These are phyloP conservation scores for Excalfactoria chinensis DNA, from an alignment of 2,113 vertebrate species.

Conservation along the genomic window DNA sequence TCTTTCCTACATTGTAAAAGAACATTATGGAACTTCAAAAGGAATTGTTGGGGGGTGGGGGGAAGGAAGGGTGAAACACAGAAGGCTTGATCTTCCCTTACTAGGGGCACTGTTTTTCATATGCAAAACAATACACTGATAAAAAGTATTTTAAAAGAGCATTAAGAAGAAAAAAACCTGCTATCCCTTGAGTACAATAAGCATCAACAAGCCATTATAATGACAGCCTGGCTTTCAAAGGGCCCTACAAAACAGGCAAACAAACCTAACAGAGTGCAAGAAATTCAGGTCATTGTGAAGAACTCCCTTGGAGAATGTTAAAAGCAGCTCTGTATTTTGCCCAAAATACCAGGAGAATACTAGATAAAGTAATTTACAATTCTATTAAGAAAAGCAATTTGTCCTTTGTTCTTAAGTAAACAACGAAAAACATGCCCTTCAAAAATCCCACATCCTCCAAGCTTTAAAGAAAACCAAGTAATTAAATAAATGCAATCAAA, in stretches of 20 bases:
- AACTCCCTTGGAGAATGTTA: neutral
- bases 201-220: neutral
- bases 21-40: neutral
- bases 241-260: neutral
- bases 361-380: conserved; percentile 19
- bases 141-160: neutral
- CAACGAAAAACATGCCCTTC: neutral
- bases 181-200: neutral
- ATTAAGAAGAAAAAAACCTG: neutral
- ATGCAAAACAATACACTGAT: neutral
- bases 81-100: neutral
- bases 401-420: conserved; percentile 29
- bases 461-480: conserved; percentile 4
- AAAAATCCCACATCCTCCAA: neutral
- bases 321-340: neutral
- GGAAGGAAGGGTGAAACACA: too few species aligned
- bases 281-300: neutral
- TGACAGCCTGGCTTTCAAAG: neutral
- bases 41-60: neutral
- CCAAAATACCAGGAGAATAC: neutral
- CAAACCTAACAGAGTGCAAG: rapidly evolving
- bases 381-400: neutral
- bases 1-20: neutral
- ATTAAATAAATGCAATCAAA: neutral
- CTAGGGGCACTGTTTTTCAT: neutral